Evolutionary conservation across 2,797 vertebrate genomes (phyloP).

Genomic region (Heteromormyrus szaboi): DNA sequence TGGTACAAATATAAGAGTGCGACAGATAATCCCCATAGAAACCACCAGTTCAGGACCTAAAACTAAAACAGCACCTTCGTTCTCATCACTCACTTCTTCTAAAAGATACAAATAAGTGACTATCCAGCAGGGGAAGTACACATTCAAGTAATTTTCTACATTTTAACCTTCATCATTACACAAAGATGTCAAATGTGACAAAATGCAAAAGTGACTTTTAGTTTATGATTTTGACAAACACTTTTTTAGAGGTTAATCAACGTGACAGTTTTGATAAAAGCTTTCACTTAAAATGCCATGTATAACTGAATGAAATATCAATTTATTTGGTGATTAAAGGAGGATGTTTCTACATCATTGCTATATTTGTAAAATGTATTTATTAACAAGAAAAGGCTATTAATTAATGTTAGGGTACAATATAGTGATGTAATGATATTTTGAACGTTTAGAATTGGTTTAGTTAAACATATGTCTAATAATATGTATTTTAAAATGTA

Average conservation of each 20-base stretch:
- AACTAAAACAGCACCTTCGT: conserved; percentile 9
- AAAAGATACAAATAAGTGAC: conserved; percentile 53
- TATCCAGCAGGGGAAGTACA: conserved; percentile 51
- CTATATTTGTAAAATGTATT: neutral
- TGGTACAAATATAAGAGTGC: conserved; percentile 63
- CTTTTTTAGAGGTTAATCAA: conserved; percentile 4
- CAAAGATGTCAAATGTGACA: conserved; percentile 53
- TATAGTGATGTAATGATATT: neutral
- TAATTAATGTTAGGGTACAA: neutral
- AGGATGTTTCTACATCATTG: neutral
- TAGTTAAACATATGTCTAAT: neutral
- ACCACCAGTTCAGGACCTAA: conserved; percentile 72
- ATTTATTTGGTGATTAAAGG: neutral
- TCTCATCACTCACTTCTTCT: conserved; percentile 30
- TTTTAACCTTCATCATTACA: conserved; percentile 40
- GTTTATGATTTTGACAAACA: conserved; percentile 37
- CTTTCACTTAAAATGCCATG: neutral
- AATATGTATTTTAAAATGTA: neutral
- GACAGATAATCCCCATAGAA: conserved; percentile 87
- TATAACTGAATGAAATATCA: neutral
- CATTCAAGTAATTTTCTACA: conserved; percentile 49
- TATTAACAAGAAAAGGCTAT: neutral
- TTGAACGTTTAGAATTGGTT: neutral
- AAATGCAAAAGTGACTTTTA: conserved; percentile 40
- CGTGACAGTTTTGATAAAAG: neutral